These are phyloP conservation scores for Xanthia togata DNA, from an alignment of 2,888 invertebrate genomes.

Conservation along the genomic window DNA sequence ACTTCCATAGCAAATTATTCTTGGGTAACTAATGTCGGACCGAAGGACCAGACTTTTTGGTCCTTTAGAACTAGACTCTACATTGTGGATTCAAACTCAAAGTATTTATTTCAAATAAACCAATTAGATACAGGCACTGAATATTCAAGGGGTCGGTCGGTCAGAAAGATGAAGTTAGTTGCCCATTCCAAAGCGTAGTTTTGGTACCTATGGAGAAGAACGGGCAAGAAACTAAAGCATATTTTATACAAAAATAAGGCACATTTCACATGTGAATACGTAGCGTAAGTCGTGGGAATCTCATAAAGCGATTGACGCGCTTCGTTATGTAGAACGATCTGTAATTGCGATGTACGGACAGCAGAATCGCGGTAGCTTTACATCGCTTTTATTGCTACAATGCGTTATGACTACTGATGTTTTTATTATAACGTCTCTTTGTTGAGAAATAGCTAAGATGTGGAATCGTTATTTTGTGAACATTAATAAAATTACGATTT, in stretches of 20 bases:
- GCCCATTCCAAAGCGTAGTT: too few species aligned
- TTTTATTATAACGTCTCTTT: constrained; percentile 48
- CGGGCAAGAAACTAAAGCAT: background rate
- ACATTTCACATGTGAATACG: constrained; percentile 41
- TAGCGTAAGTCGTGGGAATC: constrained; percentile 75
- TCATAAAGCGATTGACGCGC: constrained; percentile 78
- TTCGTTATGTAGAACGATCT: constrained; percentile 79
- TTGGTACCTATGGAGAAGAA: too few species aligned
- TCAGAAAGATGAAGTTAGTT: too few species aligned
- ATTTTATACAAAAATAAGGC: constrained; percentile 39
- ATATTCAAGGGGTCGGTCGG: too few species aligned
- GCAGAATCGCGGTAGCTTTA: constrained; percentile 67
- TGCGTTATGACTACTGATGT: constrained; percentile 56
- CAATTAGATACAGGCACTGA: too few species aligned
- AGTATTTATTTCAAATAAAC: too few species aligned
- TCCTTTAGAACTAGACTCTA: background rate
- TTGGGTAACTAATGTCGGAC: background rate
- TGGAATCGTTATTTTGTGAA: constrained; percentile 41
- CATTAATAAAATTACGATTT: constrained; percentile 16
- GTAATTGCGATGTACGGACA: constrained; percentile 74
- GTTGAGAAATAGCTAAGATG: constrained; percentile 11
- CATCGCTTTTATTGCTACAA: constrained; percentile 53
- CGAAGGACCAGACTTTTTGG: background rate
- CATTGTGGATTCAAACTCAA: background rate
- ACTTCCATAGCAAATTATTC: background rate